Evolutionary conservation across 2,888 invertebrate species (phyloP), one percentile per base, ranked within the genome.

Genomic region (Dynastes hyllus): DNA sequence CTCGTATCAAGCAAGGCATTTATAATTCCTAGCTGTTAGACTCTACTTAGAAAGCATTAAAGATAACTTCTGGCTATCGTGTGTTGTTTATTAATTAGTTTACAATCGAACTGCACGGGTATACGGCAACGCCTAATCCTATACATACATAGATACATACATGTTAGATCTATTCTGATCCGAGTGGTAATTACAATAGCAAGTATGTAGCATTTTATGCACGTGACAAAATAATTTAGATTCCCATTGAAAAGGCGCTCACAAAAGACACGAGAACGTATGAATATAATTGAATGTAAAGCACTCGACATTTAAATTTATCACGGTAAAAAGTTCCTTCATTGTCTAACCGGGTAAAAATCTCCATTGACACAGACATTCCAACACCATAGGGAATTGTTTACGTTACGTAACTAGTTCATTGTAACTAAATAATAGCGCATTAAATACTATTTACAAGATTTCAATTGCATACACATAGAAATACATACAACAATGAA

Each of bases 291-390:
- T 66, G 76, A 76, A 76, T 76, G 53, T 29, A 76, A 76, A 66
- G 50, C 53, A 76, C 40, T 51, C 76, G 76, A 76, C 76, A 76
- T 76, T 76, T 76, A 51, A 76, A 66, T 76, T 66, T 76, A 76
- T 76, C 66, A 66, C 37, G 22, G 66, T 76, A 76, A 76, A 76
- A 76, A 66, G 53, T 45, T 11, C 40, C 51, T 22, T 76, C 76
- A 76, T 76, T 76, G 76, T 76, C 53, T 76, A 45, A 66, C 29
- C 16, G 22, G 5, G 76, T 66, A 66, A 76, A 76, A 76, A 51
- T 66, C 53, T 37, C 53, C 29, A 51, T 65, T 51, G 66, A 37
- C 71, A 71, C 58, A 45, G 71, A 27, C 71, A 71, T 71, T 71
- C 71, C 71, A 55, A 27, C 66, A 65, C 66, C 76, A 45, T 37